phyloP scores from a whole-genome alignment of 2,888 invertebrate species.

The Melangyna quadrimaculata region DNA sequence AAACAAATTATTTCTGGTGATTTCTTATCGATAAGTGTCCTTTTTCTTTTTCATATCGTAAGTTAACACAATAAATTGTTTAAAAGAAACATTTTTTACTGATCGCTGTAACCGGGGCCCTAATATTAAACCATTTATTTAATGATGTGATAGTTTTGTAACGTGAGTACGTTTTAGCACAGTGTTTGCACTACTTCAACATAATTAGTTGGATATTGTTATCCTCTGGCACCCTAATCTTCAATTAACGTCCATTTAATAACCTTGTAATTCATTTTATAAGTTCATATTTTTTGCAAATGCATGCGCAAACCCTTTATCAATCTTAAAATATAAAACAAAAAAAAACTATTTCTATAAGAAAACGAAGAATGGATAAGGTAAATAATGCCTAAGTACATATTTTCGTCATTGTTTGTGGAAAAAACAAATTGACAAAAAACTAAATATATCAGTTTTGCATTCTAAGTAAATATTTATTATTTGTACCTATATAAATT shows the following conservation, averaged over 20 bases:
- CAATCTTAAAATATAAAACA: not conserved
- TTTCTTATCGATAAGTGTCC: too few species aligned
- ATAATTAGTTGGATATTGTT: not conserved
- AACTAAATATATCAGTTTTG: slow-evolving; percentile 28
- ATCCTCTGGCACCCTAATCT: not conserved
- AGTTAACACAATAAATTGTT: too few species aligned
- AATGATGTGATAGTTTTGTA: not conserved
- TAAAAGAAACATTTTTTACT: too few species aligned
- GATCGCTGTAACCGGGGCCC: too few species aligned
- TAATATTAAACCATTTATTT: not conserved
- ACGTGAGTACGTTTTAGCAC: not conserved
- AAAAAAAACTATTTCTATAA: not conserved
- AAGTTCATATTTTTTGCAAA: slow-evolving; percentile 69
- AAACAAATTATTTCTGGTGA: too few species aligned
- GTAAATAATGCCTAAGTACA: slow-evolving; percentile 3
- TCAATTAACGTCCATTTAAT: slow-evolving; percentile 21
- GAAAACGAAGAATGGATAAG: not conserved
- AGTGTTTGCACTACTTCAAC: not conserved
- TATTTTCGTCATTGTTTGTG: slow-evolving; percentile 17
- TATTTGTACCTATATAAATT: slow-evolving; percentile 13
- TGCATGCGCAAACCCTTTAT: slow-evolving; percentile 40
- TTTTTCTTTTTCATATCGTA: too few species aligned
- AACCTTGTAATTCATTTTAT: slow-evolving; percentile 23
- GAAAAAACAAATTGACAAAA: not conserved
- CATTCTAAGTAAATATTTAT: slow-evolving; percentile 33